A percentile compares a stretch with the other conserved stretches of the same genome.
These are phyloP conservation scores for Latheticus oryzae DNA, from an alignment of 2,888 invertebrate genomes.

Conservation along the genomic window DNA sequence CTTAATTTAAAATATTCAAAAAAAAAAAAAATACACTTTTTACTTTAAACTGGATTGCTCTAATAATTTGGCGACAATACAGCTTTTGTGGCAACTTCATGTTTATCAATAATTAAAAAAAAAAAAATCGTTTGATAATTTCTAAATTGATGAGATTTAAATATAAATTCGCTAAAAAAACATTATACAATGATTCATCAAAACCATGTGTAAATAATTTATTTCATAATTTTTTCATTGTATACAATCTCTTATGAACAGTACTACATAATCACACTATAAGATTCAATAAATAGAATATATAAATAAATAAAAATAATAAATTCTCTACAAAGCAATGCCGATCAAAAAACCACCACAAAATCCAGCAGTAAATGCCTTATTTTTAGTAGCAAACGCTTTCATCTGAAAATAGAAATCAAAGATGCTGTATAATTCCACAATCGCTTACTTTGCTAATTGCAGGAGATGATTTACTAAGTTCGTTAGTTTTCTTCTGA, in stretches of 20 bases:
- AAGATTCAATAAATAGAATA: conserved; percentile 2
- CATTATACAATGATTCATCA: not conserved
- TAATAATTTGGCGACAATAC: too few relatives aligned
- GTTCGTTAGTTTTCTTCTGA: conserved; percentile 15
- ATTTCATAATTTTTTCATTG: not conserved
- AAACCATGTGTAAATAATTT: too few relatives aligned
- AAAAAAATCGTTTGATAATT: not conserved
- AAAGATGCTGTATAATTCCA: not conserved
- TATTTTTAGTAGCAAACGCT: conserved; percentile 23
- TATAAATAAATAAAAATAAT: conserved; percentile 4
- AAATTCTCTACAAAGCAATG: conserved; percentile 19
- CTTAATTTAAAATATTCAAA: too few relatives aligned
- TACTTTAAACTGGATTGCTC: too few relatives aligned
- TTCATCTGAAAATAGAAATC: conserved; percentile 24
- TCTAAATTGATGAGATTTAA: not conserved
- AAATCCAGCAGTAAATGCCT: conserved; percentile 37
- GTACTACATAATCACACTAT: not conserved
- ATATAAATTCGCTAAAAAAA: not conserved
- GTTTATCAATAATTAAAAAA: too few relatives aligned
- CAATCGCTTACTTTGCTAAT: conserved; percentile 20
- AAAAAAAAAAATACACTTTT: too few relatives aligned
- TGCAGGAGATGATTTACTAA: conserved; percentile 18
- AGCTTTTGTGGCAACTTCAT: too few relatives aligned
- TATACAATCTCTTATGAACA: too few relatives aligned
- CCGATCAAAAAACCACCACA: conserved; percentile 37